Percentiles rank a stretch among this genome's conserved stretches.
Evolutionary conservation across 2,888 invertebrate species (phyloP).

Genomic region (Thelaira solivaga): DNA sequence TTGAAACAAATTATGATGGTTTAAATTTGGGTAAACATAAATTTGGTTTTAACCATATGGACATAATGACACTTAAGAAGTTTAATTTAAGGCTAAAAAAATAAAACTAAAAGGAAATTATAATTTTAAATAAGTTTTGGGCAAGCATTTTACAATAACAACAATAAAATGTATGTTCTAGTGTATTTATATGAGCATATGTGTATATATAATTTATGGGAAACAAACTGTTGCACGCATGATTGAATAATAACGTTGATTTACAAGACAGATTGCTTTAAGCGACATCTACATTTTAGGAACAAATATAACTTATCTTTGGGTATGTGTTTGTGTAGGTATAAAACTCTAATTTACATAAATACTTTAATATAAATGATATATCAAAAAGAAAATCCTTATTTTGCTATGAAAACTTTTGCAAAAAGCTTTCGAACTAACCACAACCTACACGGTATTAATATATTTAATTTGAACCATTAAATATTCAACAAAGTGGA

Average conservation of each 20-base stretch:
- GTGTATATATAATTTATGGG: no score
- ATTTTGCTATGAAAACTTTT: conserved; percentile 11
- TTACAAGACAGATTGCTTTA: conserved; percentile 24
- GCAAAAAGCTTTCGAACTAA: conserved; percentile 6
- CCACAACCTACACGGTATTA: background rate
- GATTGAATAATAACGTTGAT: conserved; percentile 46
- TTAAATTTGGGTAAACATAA: conserved; percentile 23
- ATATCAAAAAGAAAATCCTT: conserved; percentile 18
- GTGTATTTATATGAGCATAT: background rate
- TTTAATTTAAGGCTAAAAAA: conserved; percentile 13
- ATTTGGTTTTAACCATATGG: conserved; percentile 35
- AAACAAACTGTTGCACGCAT: conserved; percentile 46
- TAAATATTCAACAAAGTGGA: background rate
- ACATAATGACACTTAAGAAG: conserved; percentile 32
- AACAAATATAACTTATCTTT: no score
- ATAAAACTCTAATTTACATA: background rate
- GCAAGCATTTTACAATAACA: no score
- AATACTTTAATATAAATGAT: conserved; percentile 38
- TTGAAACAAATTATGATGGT: conserved; percentile 32
- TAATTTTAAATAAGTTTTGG: conserved; percentile 44
- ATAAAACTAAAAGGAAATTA: conserved; percentile 13
- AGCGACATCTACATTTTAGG: background rate
- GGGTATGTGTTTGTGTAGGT: no score
- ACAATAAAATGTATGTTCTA: background rate
- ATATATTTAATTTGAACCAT: background rate